These are phyloP conservation scores for Pseudopleuronectes americanus DNA, from an alignment of 2,797 vertebrate species.

Conservation along the genomic window DNA sequence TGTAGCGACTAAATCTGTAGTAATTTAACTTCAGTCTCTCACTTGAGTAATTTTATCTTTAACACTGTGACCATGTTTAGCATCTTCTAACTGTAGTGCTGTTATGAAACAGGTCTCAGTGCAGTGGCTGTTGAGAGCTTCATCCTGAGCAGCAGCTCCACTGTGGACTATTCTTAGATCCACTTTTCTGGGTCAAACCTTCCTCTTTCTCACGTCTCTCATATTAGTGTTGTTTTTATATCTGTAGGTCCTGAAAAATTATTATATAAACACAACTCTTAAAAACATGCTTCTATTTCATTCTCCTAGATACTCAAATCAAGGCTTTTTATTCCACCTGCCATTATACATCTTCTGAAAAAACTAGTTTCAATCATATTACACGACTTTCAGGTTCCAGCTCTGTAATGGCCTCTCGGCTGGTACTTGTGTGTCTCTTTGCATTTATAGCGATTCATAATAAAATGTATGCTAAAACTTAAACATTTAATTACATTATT, in stretches of 20 bases:
- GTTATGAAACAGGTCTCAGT: slow-evolving; percentile 29
- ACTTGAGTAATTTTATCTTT: background rate
- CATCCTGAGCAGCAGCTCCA: slow-evolving; percentile 40
- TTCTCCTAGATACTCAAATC: too few relatives aligned
- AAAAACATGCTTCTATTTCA: too few relatives aligned
- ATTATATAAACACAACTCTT: too few relatives aligned
- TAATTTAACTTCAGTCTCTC: background rate
- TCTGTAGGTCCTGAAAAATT: background rate
- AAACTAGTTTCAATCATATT: too few relatives aligned
- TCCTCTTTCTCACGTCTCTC: slow-evolving; percentile 23
- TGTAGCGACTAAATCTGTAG: too few relatives aligned
- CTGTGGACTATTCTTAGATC: slow-evolving; percentile 72
- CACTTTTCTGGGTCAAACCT: slow-evolving; percentile 73
- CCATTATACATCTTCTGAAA: too few relatives aligned
- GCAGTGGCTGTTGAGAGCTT: slow-evolving; percentile 16
- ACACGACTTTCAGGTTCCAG: too few relatives aligned
- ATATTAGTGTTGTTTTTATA: background rate
- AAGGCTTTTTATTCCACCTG: background rate
- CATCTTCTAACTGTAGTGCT: background rate
- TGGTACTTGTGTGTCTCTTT: too few relatives aligned
- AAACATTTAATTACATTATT: too few relatives aligned
- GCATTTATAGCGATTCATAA: too few relatives aligned
- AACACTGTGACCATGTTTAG: background rate
- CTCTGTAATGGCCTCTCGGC: too few relatives aligned
- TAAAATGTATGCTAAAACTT: too few relatives aligned